Evolutionary conservation across 92 coral and sea anemone genomes (phyloP).

Genomic region (Phenganax stokvisi): DNA sequence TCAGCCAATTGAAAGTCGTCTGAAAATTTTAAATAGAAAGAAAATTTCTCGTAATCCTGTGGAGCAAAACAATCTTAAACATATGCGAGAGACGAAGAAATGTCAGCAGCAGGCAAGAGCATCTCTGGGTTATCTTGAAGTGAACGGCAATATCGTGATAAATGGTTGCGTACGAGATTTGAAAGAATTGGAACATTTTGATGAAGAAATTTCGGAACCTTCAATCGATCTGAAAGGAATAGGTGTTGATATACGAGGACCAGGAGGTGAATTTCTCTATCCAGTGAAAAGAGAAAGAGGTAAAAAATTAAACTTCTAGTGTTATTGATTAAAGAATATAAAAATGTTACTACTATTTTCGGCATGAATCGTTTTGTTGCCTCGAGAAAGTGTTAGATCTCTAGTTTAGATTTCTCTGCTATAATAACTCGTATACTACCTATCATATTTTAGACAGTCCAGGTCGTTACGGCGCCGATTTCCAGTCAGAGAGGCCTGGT

Average conservation of each 20-base stretch:
- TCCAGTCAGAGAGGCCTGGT: conserved; percentile 34
- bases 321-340: neutral
- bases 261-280: conserved; percentile 20
- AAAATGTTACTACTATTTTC: too few species aligned
- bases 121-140: conserved; percentile 20
- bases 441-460: neutral
- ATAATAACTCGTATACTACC: neutral
- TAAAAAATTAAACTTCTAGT: neutral
- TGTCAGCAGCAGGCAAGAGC: conserved; percentile 53
- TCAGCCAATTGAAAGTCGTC: conserved; percentile 56
- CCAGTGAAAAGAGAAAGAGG: conserved; percentile 31
- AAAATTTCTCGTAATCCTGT: conserved; percentile 56
- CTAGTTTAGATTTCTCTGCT: neutral
- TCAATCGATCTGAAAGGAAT: conserved; percentile 10
- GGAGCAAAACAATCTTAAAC: conserved; percentile 68
- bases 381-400: too few species aligned
- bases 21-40: conserved; percentile 56
- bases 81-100: conserved; percentile 61
- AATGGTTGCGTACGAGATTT: conserved; percentile 35
- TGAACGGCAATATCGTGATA: conserved; percentile 26
- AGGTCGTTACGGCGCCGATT: conserved; percentile 25
- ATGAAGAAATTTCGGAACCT: neutral
- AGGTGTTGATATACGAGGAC: conserved; percentile 35
- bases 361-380: too few species aligned
- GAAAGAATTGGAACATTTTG: neutral